Evolutionary conservation across 1,140 invertebrate species (phyloP).

Genomic region (Epicauta chinensis): DNA sequence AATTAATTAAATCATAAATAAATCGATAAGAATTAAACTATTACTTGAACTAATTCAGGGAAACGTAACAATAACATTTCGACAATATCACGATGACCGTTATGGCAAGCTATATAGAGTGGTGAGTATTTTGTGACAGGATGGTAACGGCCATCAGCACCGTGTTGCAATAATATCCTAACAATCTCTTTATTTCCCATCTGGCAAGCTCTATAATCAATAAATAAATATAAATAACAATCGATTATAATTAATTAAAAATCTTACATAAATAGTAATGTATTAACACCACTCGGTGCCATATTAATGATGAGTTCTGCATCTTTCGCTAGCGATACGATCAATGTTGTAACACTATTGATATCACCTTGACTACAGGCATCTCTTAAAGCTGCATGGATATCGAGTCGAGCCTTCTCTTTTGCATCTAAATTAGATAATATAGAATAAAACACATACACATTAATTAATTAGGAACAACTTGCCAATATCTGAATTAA

Average conservation of each 20-base stretch:
- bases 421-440: constrained; percentile 55
- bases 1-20: constrained; percentile 1
- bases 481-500: constrained; percentile 32
- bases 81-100: constrained; percentile 76
- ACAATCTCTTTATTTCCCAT: constrained; percentile 77
- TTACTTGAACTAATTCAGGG: constrained; percentile 62
- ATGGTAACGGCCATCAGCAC: constrained; percentile 81
- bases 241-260: constrained; percentile 1
- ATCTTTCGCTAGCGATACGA: constrained; percentile 58
- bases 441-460: neutral
- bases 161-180: constrained; percentile 66
- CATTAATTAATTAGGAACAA: neutral
- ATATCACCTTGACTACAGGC: constrained; percentile 65
- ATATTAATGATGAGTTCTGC: constrained; percentile 74
- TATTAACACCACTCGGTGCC: constrained; percentile 79
- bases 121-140: constrained; percentile 88
- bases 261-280: constrained; percentile 73
- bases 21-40: neutral
- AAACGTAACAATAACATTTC: constrained; percentile 67
- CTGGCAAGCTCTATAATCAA: constrained; percentile 64
- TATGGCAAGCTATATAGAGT: constrained; percentile 84
- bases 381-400: constrained; percentile 65
- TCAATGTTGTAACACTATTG: constrained; percentile 53
- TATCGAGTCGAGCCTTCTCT: constrained; percentile 61
- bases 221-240: neutral